Conservation (phyloP, 2,888 invertebrate genomes). For the Cheilosia soror region DNA sequence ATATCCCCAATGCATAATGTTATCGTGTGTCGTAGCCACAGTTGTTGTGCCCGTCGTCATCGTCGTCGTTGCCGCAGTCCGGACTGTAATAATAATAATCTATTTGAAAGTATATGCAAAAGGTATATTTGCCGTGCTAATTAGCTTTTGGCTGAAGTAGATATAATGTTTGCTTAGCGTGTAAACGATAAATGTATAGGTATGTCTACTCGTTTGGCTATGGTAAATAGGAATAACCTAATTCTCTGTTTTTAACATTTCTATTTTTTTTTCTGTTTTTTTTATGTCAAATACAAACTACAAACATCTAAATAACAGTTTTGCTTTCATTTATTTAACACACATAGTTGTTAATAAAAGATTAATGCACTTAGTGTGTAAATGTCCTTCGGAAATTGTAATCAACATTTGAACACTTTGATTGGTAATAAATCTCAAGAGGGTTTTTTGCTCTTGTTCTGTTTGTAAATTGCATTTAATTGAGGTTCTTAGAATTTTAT, state of each 20-base stretch:
- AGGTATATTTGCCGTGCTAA: constrained; percentile 73
- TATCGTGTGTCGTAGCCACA: constrained; percentile 43
- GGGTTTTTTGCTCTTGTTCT: constrained; percentile 25
- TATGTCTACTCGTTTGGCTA: constrained; percentile 24
- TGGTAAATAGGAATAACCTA: constrained; percentile 73
- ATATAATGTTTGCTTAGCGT: constrained; percentile 71
- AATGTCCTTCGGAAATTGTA: constrained; percentile 57
- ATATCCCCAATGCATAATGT: constrained; percentile 71
- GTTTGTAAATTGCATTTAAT: constrained; percentile 48
- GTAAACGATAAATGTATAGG: constrained; percentile 39
- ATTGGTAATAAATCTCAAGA: constrained; percentile 64
- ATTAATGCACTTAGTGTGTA: constrained; percentile 56
- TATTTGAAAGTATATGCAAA: constrained; percentile 75
- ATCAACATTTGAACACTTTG: constrained; percentile 30
- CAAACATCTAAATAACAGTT: constrained; percentile 31
- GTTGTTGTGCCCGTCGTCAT: constrained; percentile 27
- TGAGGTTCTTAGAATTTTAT: constrained; percentile 37
- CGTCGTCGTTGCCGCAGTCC: constrained; percentile 44
- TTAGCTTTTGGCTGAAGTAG: constrained; percentile 74
- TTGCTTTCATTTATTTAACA: constrained; percentile 66
- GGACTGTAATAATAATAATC: constrained; percentile 71
- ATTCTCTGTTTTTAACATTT: constrained; percentile 51
- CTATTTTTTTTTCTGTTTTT: constrained; percentile 24
- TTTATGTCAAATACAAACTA: constrained; percentile 47
- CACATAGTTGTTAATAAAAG: constrained; percentile 17